These are phyloP conservation scores for Patagioenas fasciata DNA, from an alignment of 2,113 vertebrate species.

Conservation along the genomic window DNA sequence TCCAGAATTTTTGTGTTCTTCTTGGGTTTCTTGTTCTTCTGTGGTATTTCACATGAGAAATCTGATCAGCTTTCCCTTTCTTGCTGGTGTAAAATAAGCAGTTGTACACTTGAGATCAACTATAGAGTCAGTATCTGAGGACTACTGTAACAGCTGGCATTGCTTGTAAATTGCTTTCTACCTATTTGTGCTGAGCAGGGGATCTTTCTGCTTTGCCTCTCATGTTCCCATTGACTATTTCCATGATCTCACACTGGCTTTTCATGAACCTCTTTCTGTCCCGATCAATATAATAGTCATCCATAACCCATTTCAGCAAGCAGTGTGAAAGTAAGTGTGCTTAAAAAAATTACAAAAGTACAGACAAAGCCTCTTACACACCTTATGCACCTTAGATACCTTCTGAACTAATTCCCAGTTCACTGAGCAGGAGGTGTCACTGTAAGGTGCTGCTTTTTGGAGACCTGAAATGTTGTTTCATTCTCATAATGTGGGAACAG, in stretches of 20 bases:
- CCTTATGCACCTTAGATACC: neutral
- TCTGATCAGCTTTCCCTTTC: neutral
- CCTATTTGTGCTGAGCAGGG: neutral
- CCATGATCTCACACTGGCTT: neutral
- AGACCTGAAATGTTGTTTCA: neutral
- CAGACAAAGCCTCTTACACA: neutral
- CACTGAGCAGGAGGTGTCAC: neutral
- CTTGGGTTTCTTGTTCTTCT: neutral
- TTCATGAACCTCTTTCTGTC: neutral
- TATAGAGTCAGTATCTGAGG: neutral
- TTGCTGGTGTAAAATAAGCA: neutral
- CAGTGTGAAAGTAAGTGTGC: neutral
- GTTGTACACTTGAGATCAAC: neutral
- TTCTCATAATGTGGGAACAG: neutral
- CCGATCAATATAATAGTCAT: neutral
- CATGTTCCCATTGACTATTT: neutral
- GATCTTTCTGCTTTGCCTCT: neutral
- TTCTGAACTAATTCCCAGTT: neutral
- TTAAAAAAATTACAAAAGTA: neutral
- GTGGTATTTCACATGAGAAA: neutral
- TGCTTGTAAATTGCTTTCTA: neutral
- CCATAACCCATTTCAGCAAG: neutral
- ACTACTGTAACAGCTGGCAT: neutral
- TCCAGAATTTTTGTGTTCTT: neutral
- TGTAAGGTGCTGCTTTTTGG: neutral